phyloP scores from a whole-genome alignment of 2,797 vertebrate genomes.

The Rhadinocentrus ornatus region DNA sequence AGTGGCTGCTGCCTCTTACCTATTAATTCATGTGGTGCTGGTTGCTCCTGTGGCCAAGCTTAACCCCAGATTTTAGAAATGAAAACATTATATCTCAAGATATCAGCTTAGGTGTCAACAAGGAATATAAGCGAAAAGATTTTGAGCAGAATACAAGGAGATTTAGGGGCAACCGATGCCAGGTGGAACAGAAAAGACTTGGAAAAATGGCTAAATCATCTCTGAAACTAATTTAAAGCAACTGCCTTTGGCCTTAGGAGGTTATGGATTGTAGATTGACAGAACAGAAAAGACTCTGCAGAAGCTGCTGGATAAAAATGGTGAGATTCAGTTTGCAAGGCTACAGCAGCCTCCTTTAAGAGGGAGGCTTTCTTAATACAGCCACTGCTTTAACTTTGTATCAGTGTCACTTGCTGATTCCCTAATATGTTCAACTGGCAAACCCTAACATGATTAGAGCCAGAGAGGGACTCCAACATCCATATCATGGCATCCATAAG shows the following conservation, averaged over 20 bases:
- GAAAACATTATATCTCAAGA: slow-evolving; percentile 16
- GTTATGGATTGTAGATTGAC: slow-evolving; percentile 13
- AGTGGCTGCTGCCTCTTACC: slow-evolving; percentile 75
- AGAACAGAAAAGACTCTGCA: slow-evolving; percentile 16
- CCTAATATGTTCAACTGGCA: slow-evolving; percentile 55
- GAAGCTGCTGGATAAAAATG: slow-evolving; percentile 20
- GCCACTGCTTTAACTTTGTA: slow-evolving; percentile 54
- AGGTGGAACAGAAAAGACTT: neutral
- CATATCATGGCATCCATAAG: slow-evolving; percentile 64
- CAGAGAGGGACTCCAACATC: slow-evolving; percentile 54
- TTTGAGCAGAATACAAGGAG: slow-evolving; percentile 17
- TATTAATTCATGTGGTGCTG: slow-evolving; percentile 73
- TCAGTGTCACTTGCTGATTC: slow-evolving; percentile 44
- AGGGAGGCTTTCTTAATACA: slow-evolving; percentile 6
- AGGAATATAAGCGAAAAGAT: slow-evolving; percentile 17
- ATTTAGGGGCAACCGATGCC: neutral
- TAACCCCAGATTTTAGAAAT: slow-evolving; percentile 37
- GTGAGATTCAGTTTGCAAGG: slow-evolving; percentile 17
- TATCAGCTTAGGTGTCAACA: slow-evolving; percentile 10
- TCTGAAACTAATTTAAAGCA: neutral
- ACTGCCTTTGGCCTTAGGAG: slow-evolving; percentile 7
- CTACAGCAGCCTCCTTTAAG: slow-evolving; percentile 13
- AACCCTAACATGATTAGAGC: slow-evolving; percentile 32
- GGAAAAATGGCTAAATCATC: no score
- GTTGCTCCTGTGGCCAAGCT: slow-evolving; percentile 52